A percentile compares a stretch with the other conserved stretches of the same genome.
phyloP scores from a whole-genome alignment of 1,140 invertebrate species.

The Oscheius sp. region DNA sequence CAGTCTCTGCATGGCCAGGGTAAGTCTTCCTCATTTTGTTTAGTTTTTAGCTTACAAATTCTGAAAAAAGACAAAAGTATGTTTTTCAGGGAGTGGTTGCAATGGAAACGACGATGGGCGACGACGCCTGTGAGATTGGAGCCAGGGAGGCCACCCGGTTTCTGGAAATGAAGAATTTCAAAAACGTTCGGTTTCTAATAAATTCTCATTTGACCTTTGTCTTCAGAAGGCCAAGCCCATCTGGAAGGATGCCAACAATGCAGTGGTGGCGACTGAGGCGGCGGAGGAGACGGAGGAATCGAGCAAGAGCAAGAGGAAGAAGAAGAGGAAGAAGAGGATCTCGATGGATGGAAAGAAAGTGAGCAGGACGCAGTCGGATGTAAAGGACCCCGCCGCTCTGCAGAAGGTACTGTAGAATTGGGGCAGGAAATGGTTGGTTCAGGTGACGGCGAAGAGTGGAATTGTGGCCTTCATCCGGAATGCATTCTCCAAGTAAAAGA shows the following conservation, averaged over 20 bases:
- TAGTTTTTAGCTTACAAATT: no score
- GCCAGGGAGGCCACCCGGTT: not conserved
- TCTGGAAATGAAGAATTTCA: not conserved
- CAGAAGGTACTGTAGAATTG: no score
- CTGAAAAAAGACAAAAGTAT: no score
- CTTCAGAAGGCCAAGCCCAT: no score
- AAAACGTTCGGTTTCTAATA: no score
- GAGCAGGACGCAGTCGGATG: not conserved
- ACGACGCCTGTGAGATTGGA: slow-evolving; percentile 5
- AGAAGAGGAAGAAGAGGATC: not conserved
- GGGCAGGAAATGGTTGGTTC: no score
- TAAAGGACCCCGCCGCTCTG: not conserved
- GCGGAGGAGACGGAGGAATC: not conserved
- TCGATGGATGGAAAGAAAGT: not conserved
- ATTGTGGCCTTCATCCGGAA: not conserved
- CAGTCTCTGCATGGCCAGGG: not conserved
- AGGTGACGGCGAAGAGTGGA: not conserved
- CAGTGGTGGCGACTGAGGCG: not conserved
- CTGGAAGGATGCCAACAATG: not conserved
- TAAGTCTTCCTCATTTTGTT: not conserved
- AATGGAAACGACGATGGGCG: not conserved
- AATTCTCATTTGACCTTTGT: no score
- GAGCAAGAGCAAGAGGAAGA: not conserved
- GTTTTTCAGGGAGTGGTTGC: no score
- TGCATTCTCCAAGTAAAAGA: no score